Evolutionary conservation across 2,888 invertebrate genomes (phyloP).

Genomic region (Eupithecia insigniata): DNA sequence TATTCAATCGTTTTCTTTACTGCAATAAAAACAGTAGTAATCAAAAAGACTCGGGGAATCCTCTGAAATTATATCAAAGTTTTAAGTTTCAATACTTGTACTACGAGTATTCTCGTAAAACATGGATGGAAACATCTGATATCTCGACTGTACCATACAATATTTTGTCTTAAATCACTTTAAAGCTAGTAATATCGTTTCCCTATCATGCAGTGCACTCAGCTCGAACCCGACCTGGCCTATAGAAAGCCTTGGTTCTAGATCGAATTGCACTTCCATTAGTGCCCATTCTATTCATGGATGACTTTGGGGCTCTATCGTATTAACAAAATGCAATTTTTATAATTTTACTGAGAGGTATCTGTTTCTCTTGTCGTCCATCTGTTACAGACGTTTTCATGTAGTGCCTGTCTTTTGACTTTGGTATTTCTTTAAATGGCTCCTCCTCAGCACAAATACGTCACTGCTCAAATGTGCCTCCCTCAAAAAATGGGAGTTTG

Average conservation of each 20-base stretch:
- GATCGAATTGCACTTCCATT: constrained; percentile 15
- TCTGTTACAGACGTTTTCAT: too few relatives aligned
- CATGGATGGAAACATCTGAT: not conserved
- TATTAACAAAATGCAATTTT: constrained; percentile 6
- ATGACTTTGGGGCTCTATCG: constrained; percentile 7
- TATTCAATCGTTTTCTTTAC: too few relatives aligned
- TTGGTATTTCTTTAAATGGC: not conserved
- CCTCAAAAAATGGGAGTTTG: not conserved
- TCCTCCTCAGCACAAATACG: not conserved
- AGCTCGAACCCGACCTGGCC: constrained; percentile 5
- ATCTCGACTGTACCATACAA: not conserved
- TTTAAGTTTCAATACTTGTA: too few relatives aligned
- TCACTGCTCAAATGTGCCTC: not conserved
- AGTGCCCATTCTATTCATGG: not conserved
- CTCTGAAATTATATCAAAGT: too few relatives aligned
- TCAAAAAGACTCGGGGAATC: too few relatives aligned
- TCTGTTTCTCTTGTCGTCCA: not conserved
- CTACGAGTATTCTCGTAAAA: not conserved
- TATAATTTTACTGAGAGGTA: not conserved
- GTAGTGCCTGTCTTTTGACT: not conserved
- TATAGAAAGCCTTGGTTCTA: not conserved
- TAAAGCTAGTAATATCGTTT: constrained; percentile 18
- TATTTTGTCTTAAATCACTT: not conserved
- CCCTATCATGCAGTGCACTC: constrained; percentile 22
- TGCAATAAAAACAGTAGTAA: too few relatives aligned